These are phyloP conservation scores for Centruroides vittatus DNA, from an alignment of 1,140 invertebrate genomes.

Conservation along the genomic window DNA sequence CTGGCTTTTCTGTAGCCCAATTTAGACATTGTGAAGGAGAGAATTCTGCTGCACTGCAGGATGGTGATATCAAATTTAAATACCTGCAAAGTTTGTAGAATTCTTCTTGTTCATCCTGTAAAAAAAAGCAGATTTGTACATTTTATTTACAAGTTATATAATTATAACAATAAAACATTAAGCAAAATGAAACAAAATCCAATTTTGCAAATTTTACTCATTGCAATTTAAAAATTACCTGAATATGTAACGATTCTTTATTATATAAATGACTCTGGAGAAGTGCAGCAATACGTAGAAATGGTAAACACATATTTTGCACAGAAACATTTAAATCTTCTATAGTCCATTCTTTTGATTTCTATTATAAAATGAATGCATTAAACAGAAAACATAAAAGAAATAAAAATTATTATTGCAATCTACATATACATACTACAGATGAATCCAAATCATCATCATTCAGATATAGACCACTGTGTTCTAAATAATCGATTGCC, in stretches of 20 bases:
- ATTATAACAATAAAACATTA: not conserved
- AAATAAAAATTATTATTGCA: not conserved
- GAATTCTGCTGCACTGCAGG: not conserved
- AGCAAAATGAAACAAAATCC: not conserved
- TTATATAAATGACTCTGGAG: conserved; percentile 73
- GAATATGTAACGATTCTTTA: conserved; percentile 54
- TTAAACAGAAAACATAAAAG: no score
- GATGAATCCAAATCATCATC: conserved; percentile 18
- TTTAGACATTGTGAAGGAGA: conserved; percentile 11
- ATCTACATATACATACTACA: not conserved
- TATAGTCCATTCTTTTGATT: conserved; percentile 29
- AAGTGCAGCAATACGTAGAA: conserved; percentile 63
- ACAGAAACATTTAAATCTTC: conserved; percentile 40
- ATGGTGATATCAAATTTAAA: not conserved
- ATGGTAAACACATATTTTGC: conserved; percentile 63
- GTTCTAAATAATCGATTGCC: conserved; percentile 34
- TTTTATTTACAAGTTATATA: no score
- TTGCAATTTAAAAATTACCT: conserved; percentile 5
- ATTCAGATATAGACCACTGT: conserved; percentile 37
- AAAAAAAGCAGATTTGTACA: not conserved
- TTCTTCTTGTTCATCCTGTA: conserved; percentile 1
- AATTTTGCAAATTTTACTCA: not conserved
- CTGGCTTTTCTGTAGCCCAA: conserved; percentile 24
- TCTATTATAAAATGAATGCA: conserved; percentile 13
- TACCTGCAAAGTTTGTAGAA: conserved; percentile 1